These are phyloP conservation scores for Oncorhynchus clarkii DNA, from an alignment of 2,113 vertebrate genomes.

Conservation along the genomic window DNA sequence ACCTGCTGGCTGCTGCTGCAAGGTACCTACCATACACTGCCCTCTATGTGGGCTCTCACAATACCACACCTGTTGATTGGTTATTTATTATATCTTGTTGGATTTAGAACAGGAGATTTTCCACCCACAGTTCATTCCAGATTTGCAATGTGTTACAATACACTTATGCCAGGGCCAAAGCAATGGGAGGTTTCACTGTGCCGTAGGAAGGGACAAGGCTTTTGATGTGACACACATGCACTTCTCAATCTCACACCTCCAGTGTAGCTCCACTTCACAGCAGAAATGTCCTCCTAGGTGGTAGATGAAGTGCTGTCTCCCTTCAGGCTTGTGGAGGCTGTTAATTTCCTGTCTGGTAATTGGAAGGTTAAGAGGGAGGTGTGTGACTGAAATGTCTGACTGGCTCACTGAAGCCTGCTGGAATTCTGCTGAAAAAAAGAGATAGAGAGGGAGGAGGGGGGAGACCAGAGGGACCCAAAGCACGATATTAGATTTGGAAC, in stretches of 20 bases:
- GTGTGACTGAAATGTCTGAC: constrained; percentile 8
- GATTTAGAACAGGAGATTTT: too few species aligned
- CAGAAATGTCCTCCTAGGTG: neutral
- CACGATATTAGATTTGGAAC: constrained; percentile 5
- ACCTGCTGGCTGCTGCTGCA: constrained; percentile 92
- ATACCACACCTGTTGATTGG: neutral
- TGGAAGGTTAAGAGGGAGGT: constrained; percentile 3
- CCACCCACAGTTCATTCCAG: too few species aligned
- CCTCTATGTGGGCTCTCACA: neutral
- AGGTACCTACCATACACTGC: constrained; percentile 72
- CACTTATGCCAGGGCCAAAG: neutral
- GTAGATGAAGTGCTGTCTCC: neutral
- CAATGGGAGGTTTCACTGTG: neutral
- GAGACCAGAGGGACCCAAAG: neutral
- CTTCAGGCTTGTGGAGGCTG: neutral
- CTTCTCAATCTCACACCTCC: neutral
- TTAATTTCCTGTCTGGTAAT: constrained; percentile 10
- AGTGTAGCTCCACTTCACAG: neutral
- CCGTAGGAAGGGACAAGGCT: neutral
- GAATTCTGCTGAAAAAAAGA: too few species aligned
- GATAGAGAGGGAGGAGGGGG: too few species aligned
- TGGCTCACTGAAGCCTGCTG: neutral
- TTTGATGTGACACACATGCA: neutral
- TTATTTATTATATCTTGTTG: neutral
- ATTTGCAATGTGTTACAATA: too few species aligned